Percentiles rank a stretch among this genome's conserved stretches.
Conservation (phyloP, 2,113 vertebrate genomes). For the Tetraodon nigroviridis region DNA sequence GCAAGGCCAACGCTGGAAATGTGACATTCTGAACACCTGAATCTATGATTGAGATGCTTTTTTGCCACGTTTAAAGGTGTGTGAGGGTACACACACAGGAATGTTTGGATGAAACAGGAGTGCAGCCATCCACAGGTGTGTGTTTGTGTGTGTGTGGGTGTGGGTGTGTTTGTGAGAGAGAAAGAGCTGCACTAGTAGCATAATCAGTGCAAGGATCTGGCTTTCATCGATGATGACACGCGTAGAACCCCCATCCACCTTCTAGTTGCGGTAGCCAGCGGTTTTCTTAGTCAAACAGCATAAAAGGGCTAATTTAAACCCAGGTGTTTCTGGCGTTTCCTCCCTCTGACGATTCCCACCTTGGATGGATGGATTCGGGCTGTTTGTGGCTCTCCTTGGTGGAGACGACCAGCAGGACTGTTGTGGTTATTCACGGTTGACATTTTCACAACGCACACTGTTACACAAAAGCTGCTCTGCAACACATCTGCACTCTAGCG, state of each 20-base stretch:
- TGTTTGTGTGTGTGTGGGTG: constrained; percentile 5
- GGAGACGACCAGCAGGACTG: too few species aligned
- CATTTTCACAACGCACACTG: too few species aligned
- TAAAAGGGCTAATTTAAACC: too few species aligned
- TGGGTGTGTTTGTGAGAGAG: background rate
- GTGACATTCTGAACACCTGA: background rate
- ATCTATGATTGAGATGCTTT: background rate
- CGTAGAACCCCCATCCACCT: too few species aligned
- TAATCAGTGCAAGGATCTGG: constrained; percentile 1
- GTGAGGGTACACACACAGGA: background rate
- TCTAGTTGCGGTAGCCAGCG: too few species aligned
- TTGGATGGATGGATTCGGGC: too few species aligned
- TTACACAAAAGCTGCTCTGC: too few species aligned
- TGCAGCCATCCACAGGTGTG: constrained; percentile 27
- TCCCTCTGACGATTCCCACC: too few species aligned
- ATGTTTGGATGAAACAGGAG: background rate
- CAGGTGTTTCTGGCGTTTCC: too few species aligned
- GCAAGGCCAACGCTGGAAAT: background rate
- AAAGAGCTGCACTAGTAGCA: background rate
- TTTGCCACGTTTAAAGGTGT: background rate
- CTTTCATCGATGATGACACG: background rate
- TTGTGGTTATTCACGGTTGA: too few species aligned
- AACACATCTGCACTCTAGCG: too few species aligned
- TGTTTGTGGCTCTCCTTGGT: too few species aligned
- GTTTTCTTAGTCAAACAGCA: background rate